Conservation (phyloP, 1,140 invertebrate genomes). For the Linepithema humile region DNA sequence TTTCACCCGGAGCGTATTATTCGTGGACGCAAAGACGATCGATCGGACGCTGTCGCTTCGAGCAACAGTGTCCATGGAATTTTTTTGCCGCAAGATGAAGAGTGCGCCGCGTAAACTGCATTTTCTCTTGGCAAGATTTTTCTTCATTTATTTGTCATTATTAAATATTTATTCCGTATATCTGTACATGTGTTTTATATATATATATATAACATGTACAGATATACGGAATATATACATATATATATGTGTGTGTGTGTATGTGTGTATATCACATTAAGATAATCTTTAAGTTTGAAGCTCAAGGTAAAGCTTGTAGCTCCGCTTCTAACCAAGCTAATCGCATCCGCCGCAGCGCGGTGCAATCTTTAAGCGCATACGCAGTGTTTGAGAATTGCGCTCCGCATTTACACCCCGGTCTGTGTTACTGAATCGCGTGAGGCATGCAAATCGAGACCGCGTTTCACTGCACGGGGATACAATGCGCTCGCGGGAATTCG, state of each 20-base stretch:
- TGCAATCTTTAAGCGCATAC: not conserved
- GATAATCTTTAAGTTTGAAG: not conserved
- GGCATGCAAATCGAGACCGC: slow-evolving; percentile 18
- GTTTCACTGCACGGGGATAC: not conserved
- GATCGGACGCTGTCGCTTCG: not conserved
- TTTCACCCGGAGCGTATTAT: slow-evolving; percentile 40
- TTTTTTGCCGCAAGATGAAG: slow-evolving; percentile 2
- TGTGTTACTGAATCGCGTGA: slow-evolving; percentile 1
- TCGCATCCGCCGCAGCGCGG: too few relatives aligned
- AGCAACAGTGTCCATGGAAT: not conserved
- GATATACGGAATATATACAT: too few relatives aligned
- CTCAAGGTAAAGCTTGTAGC: too few relatives aligned
- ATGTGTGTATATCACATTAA: too few relatives aligned
- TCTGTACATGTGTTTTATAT: too few relatives aligned
- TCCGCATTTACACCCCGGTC: not conserved
- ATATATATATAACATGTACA: too few relatives aligned
- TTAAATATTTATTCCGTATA: too few relatives aligned
- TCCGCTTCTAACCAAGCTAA: too few relatives aligned
- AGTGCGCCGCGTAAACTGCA: not conserved
- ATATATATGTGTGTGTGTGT: too few relatives aligned
- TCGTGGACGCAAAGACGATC: slow-evolving; percentile 30
- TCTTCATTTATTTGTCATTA: not conserved
- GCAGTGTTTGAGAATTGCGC: not conserved
- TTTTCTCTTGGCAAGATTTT: not conserved
- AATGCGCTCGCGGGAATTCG: slow-evolving; percentile 6